Evolutionary conservation across 2,888 invertebrate species (phyloP).

Genomic region (Adineta ricciae): DNA sequence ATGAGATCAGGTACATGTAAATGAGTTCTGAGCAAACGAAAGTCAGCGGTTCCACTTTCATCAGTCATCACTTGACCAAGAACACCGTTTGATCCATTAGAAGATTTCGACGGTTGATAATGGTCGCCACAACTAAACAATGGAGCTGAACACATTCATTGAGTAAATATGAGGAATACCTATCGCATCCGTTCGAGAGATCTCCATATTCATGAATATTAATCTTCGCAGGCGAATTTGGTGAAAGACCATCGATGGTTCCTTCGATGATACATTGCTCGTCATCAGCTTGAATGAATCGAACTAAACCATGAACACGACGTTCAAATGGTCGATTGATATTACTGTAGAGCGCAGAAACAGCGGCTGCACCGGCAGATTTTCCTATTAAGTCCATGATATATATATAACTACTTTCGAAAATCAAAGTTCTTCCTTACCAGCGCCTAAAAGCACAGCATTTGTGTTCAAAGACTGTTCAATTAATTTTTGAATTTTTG

Average conservation of each 20-base stretch:
- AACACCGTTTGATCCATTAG: slow-evolving; percentile 54
- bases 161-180: slow-evolving; percentile 42
- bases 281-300: slow-evolving; percentile 61
- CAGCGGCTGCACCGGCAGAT: background rate
- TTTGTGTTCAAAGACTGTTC: slow-evolving; percentile 59
- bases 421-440: slow-evolving; percentile 41
- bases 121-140: background rate
- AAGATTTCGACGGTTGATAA: background rate
- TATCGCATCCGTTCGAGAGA: slow-evolving; percentile 59
- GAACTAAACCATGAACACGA: slow-evolving; percentile 62
- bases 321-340: background rate
- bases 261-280: slow-evolving; percentile 67
- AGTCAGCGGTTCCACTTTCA: slow-evolving; percentile 59
- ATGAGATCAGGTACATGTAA: slow-evolving; percentile 58
- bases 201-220: slow-evolving; percentile 66
- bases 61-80: slow-evolving; percentile 60
- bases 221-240: slow-evolving; percentile 56
- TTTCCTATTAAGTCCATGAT: no score
- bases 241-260: slow-evolving; percentile 66
- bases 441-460: slow-evolving; percentile 70
- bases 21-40: slow-evolving; percentile 57
- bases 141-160: background rate
- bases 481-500: slow-evolving; percentile 54
- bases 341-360: background rate
- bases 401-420: no score